These are phyloP conservation scores for Xiphophorus maculatus DNA, from an alignment of 2,113 vertebrate species.

Conservation along the genomic window DNA sequence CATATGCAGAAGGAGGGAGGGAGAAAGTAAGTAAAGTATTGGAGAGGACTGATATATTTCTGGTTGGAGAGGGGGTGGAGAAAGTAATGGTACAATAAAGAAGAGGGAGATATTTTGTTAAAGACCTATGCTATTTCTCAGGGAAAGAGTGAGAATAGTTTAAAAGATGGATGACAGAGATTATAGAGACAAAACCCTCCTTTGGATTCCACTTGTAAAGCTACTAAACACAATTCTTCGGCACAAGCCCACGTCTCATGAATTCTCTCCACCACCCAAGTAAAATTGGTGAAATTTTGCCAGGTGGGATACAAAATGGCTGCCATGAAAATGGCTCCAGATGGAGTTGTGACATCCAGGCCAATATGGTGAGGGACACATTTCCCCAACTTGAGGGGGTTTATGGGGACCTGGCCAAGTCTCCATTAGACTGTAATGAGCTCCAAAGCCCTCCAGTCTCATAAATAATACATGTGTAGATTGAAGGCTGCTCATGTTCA, in stretches of 20 bases:
- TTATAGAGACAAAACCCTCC: background rate
- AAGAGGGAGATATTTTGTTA: background rate
- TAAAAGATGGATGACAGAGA: background rate
- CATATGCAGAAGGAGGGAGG: slow-evolving; percentile 35
- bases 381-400: slow-evolving; percentile 49
- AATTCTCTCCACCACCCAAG: slow-evolving; percentile 12
- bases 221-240: background rate
- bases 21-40: slow-evolving; percentile 10
- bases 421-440: slow-evolving; percentile 53
- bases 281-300: slow-evolving; percentile 46
- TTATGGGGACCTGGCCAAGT: slow-evolving; percentile 48
- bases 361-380: slow-evolving; percentile 58
- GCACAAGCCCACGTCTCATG: slow-evolving; percentile 8
- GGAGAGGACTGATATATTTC: slow-evolving; percentile 29
- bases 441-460: slow-evolving; percentile 25
- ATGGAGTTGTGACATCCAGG: slow-evolving; percentile 62
- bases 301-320: slow-evolving; percentile 52
- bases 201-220: background rate
- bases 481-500: slow-evolving; percentile 12
- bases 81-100: background rate
- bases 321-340: slow-evolving; percentile 54
- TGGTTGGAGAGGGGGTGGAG: slow-evolving; percentile 2
- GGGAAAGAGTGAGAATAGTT: background rate
- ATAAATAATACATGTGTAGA: slow-evolving; percentile 50
- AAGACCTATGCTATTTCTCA: background rate